A percentile compares a stretch with the other conserved stretches of the same genome.
These are phyloP conservation scores for Microtus oregoni DNA, from an alignment of 2,113 vertebrate species.

Conservation along the genomic window DNA sequence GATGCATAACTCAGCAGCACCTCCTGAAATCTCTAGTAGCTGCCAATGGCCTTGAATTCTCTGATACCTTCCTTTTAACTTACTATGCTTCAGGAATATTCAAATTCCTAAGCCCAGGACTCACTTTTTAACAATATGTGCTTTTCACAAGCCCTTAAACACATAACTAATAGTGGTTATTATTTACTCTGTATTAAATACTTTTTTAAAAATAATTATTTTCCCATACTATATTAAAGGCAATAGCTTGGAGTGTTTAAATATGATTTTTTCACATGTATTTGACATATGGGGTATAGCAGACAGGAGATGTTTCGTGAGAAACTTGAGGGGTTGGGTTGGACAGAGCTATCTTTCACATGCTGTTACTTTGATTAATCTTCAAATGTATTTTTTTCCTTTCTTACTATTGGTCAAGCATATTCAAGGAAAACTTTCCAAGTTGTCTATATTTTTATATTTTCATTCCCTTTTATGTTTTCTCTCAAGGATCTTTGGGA, in stretches of 20 bases:
- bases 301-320: neutral
- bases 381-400: neutral
- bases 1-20: too few relatives aligned
- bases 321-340: neutral
- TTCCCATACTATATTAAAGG: neutral
- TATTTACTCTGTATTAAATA: neutral
- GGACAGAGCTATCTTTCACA: neutral
- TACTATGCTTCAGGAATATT: neutral
- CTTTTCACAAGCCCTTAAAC: too few relatives aligned
- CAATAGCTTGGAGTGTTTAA: neutral
- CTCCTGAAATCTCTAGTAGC: neutral
- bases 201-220: neutral
- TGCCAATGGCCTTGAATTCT: neutral
- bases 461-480: neutral
- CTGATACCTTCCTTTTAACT: too few relatives aligned
- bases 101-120: neutral
- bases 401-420: neutral
- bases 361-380: neutral
- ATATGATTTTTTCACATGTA: neutral
- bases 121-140: neutral
- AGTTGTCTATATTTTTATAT: neutral
- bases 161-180: neutral
- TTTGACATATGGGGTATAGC: neutral
- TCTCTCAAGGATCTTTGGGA: constrained; percentile 18
- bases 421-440: neutral